phyloP scores from a whole-genome alignment of 1,140 invertebrate species.

The Belonocnema kinseyi region DNA sequence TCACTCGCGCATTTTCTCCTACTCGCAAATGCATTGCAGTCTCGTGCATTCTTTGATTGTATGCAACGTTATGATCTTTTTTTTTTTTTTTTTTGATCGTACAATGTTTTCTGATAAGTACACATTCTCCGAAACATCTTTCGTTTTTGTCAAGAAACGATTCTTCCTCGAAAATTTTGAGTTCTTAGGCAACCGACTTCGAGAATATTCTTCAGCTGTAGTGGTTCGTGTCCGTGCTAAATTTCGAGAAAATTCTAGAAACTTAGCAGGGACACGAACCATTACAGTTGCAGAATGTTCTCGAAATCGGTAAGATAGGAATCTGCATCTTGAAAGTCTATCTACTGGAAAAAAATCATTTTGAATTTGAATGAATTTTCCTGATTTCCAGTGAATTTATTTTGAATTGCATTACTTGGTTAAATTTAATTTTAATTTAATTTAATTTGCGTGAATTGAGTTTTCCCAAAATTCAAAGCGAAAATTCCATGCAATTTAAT shows the following conservation, averaged over 20 bases:
- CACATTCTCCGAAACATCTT: conserved; percentile 35
- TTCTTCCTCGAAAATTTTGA: not conserved
- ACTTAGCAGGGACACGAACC: no score
- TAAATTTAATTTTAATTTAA: not conserved
- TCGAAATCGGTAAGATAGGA: no score
- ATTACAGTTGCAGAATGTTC: no score
- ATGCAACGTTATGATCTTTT: conserved; percentile 58
- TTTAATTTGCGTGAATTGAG: no score
- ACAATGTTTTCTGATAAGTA: conserved; percentile 52
- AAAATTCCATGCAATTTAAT: no score
- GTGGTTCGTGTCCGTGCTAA: no score
- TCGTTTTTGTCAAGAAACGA: conserved; percentile 6
- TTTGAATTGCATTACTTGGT: not conserved
- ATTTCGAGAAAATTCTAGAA: no score
- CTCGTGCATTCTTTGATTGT: conserved; percentile 60
- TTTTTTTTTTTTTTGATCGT: conserved; percentile 46
- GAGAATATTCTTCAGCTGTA: no score
- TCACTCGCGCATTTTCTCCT: conserved; percentile 36
- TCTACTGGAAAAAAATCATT: not conserved
- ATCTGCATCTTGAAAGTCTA: not conserved
- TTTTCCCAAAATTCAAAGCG: no score
- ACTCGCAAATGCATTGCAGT: conserved; percentile 26
- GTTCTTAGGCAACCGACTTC: not conserved
- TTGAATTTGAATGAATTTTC: not conserved
- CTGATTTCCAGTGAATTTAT: not conserved